Evolutionary conservation across 2,113 vertebrate species (phyloP), one percentile per base, ranked within the genome.

Genomic region (Actinemys pallida): DNA sequence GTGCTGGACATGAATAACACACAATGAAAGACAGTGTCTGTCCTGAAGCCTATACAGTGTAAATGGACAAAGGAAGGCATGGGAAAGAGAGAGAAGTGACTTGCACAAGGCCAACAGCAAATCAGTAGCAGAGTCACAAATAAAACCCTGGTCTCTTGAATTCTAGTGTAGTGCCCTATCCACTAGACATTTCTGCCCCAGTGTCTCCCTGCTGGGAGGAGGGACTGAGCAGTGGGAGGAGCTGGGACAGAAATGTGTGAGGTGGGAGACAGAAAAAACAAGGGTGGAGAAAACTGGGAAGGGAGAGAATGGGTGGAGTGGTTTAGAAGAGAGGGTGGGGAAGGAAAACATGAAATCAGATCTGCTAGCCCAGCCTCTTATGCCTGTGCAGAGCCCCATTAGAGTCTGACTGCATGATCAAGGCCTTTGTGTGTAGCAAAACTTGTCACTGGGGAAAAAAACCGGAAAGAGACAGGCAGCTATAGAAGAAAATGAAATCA

Each of bases 401-500:
- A 94, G 86, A 95, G 86, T 57, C 88, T 75, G 84, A 79, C 79
- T 96, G 89, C n/a, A 91, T 54, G 84, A 83, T 39, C 47, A 75
- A 91, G 84, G 65, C 81, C 92, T 95, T 97, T 94, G 84, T 91
- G 94, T 89, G 69, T n/a, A 95, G 89, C 81, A 62, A 96, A 97
- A 96, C 87, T 24, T 94, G 79, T 0, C 8, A 16, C 90, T 81
- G 90, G 92, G 62, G 86, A 96, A 96, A 96, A 94, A 88, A 94
- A 91, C 0, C 10, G 49, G 72, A 86, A 93, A 88, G 65, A 95
- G 19, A 65, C 90, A 96, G 83, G 79, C 83, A 96, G 65, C 83
- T 50, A 97, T 78, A 95, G 95, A 97, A 94, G 92, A 84, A 92
- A 90, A 88, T 79, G 93, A 96, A 95, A 86, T 92, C 56, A 42